These are phyloP conservation scores for Carapus acus DNA, from an alignment of 2,797 vertebrate species.

Conservation along the genomic window DNA sequence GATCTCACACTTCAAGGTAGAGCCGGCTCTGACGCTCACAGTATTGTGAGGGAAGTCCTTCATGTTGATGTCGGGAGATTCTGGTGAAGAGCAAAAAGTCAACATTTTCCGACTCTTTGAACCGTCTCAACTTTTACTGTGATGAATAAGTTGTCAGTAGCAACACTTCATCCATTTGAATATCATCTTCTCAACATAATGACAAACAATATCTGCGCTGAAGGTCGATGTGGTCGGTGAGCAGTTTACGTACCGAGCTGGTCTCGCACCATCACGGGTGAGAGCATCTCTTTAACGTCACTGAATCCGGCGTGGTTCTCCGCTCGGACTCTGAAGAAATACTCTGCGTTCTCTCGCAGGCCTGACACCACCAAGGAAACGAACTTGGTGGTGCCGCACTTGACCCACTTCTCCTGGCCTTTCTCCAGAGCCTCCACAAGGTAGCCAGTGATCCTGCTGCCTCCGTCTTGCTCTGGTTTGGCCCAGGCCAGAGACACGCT, in stretches of 20 bases:
- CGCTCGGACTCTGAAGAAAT: conserved; percentile 93
- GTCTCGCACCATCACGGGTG: conserved; percentile 88
- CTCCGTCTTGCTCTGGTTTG: conserved; percentile 96
- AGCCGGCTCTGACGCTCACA: conserved; percentile 88
- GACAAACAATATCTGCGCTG: no score
- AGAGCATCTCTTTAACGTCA: conserved; percentile 86
- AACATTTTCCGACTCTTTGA: no score
- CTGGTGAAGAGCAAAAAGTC: conserved; percentile 63
- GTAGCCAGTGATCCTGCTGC: conserved; percentile 89
- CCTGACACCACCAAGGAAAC: conserved; percentile 81
- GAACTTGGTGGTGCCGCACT: conserved; percentile 85
- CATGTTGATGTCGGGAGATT: conserved; percentile 92
- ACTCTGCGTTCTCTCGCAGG: conserved; percentile 88
- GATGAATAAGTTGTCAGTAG: no score
- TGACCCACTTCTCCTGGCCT: conserved; percentile 94
- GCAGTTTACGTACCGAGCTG: conserved; percentile 78
- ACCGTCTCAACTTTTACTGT: no score
- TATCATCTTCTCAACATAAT: no score
- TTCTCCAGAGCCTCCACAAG: conserved; percentile 90
- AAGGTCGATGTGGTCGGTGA: no score
- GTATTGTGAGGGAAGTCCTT: conserved; percentile 91
- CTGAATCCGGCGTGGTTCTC: conserved; percentile 95
- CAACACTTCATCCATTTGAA: not conserved
- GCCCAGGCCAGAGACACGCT: conserved; percentile 87
- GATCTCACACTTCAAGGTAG: conserved; percentile 95